Evolutionary conservation across 2,888 invertebrate genomes (phyloP), one percentile per base, ranked within the genome.

Genomic region (Atrina japonica): DNA sequence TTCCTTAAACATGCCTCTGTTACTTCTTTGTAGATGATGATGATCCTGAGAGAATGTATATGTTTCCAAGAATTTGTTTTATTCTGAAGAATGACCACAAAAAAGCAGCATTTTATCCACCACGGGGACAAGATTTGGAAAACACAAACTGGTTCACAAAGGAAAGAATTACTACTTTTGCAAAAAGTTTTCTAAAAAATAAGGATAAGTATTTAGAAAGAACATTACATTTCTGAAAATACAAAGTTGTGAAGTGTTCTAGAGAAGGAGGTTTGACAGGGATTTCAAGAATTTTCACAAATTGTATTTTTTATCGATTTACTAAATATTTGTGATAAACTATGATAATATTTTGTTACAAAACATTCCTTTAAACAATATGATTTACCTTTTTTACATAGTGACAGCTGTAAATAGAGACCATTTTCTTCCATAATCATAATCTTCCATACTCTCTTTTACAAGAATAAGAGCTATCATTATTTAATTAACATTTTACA

Each of bases 41-140:
- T n/a, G 81, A 81, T 30, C 77, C 78, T 23, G 55, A 76, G 23
- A 43, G 53, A 5, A 71, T 84, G 73, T 83, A 68, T 70, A 52
- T 63, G 6, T 86, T 83, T 66, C 88, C 88, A 0, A 77, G 88
- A 11, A 60, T 88, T 9, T 86, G 85, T 68, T 66, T 88, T 25
- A 79, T 88, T 3, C 53, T 74, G 55, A 85, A 83, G 78, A 49
- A 70, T 7, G 83, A 87, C 70, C 88, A 87, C 72, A 73, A 72
- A 18, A 83, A 82, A 50, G 88, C 88, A 25, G 87, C 85, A 7
- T 83, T 88, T 63, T 86, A 85, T 66, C 88, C 88, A 21, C 82
- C 83, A 3, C 47, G 76, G 7, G 69, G 67, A 7, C 59, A 64
- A 56, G 35, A 52, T 35, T 66, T 66, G 41, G 30, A 53, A 25